These are phyloP conservation scores for Mugil cephalus DNA, from an alignment of 2,113 vertebrate species.

Conservation along the genomic window DNA sequence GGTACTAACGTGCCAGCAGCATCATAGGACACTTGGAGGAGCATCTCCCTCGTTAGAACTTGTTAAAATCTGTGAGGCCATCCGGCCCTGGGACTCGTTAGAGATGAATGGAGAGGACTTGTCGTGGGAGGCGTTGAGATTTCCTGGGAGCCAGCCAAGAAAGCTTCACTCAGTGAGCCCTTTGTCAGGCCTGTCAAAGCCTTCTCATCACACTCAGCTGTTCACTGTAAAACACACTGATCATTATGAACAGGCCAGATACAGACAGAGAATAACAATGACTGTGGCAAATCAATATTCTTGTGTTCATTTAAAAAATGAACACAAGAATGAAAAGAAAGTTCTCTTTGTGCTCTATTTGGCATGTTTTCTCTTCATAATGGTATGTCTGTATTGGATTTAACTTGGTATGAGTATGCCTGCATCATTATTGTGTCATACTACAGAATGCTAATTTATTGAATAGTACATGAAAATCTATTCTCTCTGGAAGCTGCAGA, in stretches of 20 bases:
- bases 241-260: constrained; percentile 72
- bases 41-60: constrained; percentile 60
- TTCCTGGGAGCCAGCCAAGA: constrained; percentile 73
- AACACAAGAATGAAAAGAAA: constrained; percentile 23
- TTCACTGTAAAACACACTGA: constrained; percentile 78
- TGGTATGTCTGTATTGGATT: background rate
- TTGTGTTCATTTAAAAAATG: constrained; percentile 36
- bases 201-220: constrained; percentile 81
- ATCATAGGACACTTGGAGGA: constrained; percentile 33
- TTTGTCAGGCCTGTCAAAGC: constrained; percentile 81
- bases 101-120: constrained; percentile 60
- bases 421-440: background rate
- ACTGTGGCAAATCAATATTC: constrained; percentile 64
- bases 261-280: constrained; percentile 58
- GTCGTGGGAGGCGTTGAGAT: constrained; percentile 53
- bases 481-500: background rate
- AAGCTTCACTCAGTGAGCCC: constrained; percentile 67
- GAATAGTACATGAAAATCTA: background rate
- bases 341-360: constrained; percentile 51
- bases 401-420: background rate
- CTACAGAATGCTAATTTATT: background rate
- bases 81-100: constrained; percentile 67
- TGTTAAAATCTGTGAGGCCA: constrained; percentile 59
- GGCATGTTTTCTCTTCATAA: constrained; percentile 14
- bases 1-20: constrained; percentile 9